Conservation (phyloP, 2,888 invertebrate genomes). For the Melinaea marsaeus region DNA sequence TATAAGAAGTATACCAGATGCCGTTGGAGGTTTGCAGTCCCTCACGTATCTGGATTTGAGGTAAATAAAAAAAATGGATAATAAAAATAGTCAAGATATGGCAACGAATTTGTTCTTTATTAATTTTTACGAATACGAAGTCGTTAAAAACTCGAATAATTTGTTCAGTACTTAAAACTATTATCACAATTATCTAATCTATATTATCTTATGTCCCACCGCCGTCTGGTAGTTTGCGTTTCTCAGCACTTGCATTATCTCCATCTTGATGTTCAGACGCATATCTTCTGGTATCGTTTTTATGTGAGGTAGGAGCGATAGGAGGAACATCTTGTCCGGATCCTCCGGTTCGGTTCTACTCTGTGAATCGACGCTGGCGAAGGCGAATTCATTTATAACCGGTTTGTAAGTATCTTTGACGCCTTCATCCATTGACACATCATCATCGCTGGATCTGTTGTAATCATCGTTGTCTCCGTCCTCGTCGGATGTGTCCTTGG, state of each 20-base stretch:
- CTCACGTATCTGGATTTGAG: constrained; percentile 94
- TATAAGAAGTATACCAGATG: constrained; percentile 91
- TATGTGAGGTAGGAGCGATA: constrained; percentile 65
- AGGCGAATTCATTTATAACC: constrained; percentile 53
- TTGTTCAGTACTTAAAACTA: background rate
- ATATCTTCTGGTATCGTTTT: constrained; percentile 62
- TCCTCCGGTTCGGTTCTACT: constrained; percentile 51
- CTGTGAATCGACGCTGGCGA: constrained; percentile 58
- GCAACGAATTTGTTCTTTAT: background rate
- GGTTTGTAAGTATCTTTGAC: constrained; percentile 28
- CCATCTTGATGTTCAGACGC: constrained; percentile 63
- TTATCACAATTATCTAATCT: constrained; percentile 11
- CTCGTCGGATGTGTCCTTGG: constrained; percentile 51
- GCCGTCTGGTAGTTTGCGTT: constrained; percentile 52
- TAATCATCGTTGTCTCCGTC: constrained; percentile 38
- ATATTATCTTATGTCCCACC: constrained; percentile 44
- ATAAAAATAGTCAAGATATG: constrained; percentile 12
- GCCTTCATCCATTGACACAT: constrained; percentile 20
- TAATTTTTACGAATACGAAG: background rate
- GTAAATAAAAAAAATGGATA: constrained; percentile 58
- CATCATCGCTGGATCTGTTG: constrained; percentile 41
- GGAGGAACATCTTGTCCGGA: constrained; percentile 61
- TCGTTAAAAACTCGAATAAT: background rate
- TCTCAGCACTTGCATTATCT: constrained; percentile 65
- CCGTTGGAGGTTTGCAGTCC: constrained; percentile 88